Conservation (phyloP, 2,888 invertebrate genomes). For the Hypomecis atomaria region DNA sequence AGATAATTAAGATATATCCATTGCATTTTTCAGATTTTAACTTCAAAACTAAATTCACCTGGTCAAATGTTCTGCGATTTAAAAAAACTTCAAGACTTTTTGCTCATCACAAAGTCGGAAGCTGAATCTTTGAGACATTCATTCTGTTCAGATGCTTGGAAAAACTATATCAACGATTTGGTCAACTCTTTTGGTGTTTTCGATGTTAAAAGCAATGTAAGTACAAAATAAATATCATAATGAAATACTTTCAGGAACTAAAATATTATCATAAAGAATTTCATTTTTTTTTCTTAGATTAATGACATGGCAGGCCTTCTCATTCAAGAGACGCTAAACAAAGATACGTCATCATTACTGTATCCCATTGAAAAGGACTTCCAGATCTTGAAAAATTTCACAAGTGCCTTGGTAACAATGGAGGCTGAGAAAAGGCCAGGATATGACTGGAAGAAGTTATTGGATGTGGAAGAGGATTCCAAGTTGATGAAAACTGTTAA, state of each 20-base stretch:
- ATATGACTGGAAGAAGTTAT: conserved; percentile 60
- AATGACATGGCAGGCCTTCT: conserved; percentile 76
- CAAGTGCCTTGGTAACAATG: conserved; percentile 52
- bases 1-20: not conserved
- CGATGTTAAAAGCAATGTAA: conserved; percentile 73
- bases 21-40: conserved; percentile 69
- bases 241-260: not conserved
- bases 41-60: conserved; percentile 67
- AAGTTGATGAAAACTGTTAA: conserved; percentile 60
- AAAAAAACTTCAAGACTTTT: conserved; percentile 65
- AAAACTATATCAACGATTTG: conserved; percentile 68
- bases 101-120: conserved; percentile 58
- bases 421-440: conserved; percentile 45
- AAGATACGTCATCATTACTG: conserved; percentile 65
- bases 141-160: conserved; percentile 72
- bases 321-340: conserved; percentile 76
- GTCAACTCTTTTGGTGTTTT: conserved; percentile 70
- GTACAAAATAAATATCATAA: conserved; percentile 38
- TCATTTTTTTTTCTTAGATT: conserved; percentile 56
- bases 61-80: conserved; percentile 76
- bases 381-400: conserved; percentile 65
- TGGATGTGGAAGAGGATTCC: conserved; percentile 58
- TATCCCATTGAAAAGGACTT: conserved; percentile 71
- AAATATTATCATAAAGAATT: too few species aligned
- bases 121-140: conserved; percentile 58